Evolutionary conservation across 2,888 invertebrate species (phyloP).

Genomic region (Chelonus formosanus): DNA sequence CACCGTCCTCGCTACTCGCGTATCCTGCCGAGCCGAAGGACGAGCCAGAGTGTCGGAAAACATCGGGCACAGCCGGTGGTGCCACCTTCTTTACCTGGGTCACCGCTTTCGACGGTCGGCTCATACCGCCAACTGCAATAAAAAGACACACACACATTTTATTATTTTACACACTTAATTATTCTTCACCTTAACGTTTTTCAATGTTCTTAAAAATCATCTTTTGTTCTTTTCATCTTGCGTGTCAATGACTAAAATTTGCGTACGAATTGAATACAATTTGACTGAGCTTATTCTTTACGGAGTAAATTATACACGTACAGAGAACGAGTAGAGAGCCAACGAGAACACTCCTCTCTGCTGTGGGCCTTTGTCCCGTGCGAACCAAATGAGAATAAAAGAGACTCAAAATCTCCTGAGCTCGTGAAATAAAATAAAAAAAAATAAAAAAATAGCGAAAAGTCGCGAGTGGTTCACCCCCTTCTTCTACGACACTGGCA

Average conservation of each 20-base stretch:
- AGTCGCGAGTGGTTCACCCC: slow-evolving; percentile 28
- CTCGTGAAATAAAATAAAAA: background rate
- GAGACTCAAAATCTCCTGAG: slow-evolving; percentile 30
- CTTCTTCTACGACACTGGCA: slow-evolving; percentile 31
- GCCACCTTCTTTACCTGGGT: slow-evolving; percentile 91
- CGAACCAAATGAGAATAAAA: slow-evolving; percentile 30
- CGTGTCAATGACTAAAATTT: slow-evolving; percentile 27
- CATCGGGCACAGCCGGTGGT: slow-evolving; percentile 86
- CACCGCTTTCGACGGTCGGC: slow-evolving; percentile 82
- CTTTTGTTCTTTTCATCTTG: slow-evolving; percentile 3
- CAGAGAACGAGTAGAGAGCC: background rate
- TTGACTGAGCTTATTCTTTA: slow-evolving; percentile 21
- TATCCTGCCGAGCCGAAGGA: slow-evolving; percentile 82
- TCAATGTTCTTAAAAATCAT: background rate
- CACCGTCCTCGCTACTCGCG: slow-evolving; percentile 79
- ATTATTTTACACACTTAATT: background rate
- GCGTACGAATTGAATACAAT: slow-evolving; percentile 30
- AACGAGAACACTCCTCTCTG: background rate
- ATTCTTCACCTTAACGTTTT: background rate
- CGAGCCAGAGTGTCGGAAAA: slow-evolving; percentile 82
- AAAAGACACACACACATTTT: slow-evolving; percentile 44
- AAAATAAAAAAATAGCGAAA: slow-evolving; percentile 20
- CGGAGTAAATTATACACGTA: slow-evolving; percentile 15
- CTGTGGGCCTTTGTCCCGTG: slow-evolving; percentile 30
- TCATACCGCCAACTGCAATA: slow-evolving; percentile 87